phyloP scores from a whole-genome alignment of 2,113 vertebrate species.

The Tautogolabrus adspersus region DNA sequence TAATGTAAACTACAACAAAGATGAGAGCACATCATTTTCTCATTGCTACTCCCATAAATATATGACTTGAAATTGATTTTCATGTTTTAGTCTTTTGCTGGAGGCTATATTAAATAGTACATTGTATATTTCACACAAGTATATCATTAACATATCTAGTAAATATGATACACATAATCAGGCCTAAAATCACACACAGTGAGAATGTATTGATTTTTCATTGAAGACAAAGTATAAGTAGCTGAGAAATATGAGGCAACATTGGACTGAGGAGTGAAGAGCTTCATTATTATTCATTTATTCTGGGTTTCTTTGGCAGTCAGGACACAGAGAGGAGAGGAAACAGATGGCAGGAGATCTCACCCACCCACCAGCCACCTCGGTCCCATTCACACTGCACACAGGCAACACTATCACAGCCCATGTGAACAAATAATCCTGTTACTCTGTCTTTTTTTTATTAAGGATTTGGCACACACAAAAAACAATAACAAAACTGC shows the following conservation, averaged over 20 bases:
- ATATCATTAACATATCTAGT: too few species aligned
- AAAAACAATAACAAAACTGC: neutral
- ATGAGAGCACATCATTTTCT: neutral
- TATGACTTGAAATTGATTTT: conserved; percentile 1
- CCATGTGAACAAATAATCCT: conserved; percentile 48
- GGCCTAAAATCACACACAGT: neutral
- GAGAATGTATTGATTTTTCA: conserved; percentile 32
- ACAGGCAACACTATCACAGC: conserved; percentile 34
- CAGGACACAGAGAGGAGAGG: conserved; percentile 43
- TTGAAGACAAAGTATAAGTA: conserved; percentile 7
- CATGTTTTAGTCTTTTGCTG: conserved; percentile 8
- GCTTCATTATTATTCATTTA: conserved; percentile 63
- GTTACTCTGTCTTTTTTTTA: conserved; percentile 21
- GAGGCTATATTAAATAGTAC: neutral
- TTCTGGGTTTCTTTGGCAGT: conserved; percentile 52
- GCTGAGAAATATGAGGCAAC: conserved; percentile 11
- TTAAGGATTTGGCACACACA: neutral
- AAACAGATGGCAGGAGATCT: conserved; percentile 67
- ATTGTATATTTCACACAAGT: neutral
- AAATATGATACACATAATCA: too few species aligned
- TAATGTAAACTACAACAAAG: neutral
- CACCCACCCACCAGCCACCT: conserved; percentile 42
- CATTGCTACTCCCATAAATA: neutral
- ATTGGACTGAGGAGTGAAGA: conserved; percentile 17
- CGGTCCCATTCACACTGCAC: conserved; percentile 37